Base-by-base conservation (phyloP, 2,888 invertebrate genomes). In the Eupithecia subumbrata region DNA sequence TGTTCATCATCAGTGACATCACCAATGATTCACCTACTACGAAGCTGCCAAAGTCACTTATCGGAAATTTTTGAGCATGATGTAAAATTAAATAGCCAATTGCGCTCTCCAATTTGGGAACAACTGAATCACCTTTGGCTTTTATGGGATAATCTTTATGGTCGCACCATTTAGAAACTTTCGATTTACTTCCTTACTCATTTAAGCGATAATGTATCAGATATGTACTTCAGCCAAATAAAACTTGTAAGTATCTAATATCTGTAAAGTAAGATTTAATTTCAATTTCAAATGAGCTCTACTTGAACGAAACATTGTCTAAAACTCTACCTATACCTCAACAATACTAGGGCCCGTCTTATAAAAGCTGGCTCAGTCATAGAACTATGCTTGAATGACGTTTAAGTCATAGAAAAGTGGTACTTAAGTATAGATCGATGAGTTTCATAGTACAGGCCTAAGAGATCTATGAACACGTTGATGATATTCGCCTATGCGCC, bases 21-120 rank as follows among this genome's bases (percentile, higher is more conserved):
- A 89, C 71, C 69, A 80, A 77, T 88, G 89, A 89, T 85, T 88
- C 89, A 89, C 79, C 86, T 83, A 81, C 87, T 84, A 87, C 87
- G 84, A 76, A 77, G 73, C 72, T 79, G 79, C 81, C 77, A 75
- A 74, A 68, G 72, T 79, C 80, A 81, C 78, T 83, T 82, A 82
- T 81, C 82, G 80, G 83, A 84, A 81, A 82, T 80, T 79, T 83
- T 83, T 75, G 82, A 56, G 81, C 79, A 74, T 79, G 71, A 77
- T 76, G 79, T 71, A 79, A 80, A 84, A 78, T 78, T 79, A 78
- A 82, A 81, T 83, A 79, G 81, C 78, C 82, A 81, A 81, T 84
- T 84, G 83, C 82, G 83, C 80, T 78, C 71, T 81, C 80, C 81
- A 77, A 77, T 82, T 85, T 83, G 67, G 81, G 79, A 78, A 82